Evolutionary conservation across 2,113 vertebrate species (phyloP).

Genomic region (Xyliphius kryptos): DNA sequence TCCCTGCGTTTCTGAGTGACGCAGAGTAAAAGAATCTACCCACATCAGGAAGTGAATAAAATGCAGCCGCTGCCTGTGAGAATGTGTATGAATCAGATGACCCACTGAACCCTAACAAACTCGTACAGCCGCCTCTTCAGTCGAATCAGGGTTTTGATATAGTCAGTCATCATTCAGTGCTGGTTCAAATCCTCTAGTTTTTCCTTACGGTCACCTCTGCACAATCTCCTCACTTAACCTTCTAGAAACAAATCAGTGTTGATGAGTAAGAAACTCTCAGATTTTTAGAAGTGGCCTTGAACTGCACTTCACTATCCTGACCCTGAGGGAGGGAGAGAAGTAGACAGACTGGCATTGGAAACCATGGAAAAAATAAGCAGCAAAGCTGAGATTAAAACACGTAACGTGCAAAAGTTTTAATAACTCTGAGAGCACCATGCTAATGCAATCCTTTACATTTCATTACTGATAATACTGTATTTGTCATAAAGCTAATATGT

Average conservation of each 20-base stretch:
- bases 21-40: constrained; percentile 33
- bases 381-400: no score
- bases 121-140: constrained; percentile 28
- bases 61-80: constrained; percentile 13
- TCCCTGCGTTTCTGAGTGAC: constrained; percentile 24
- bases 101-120: constrained; percentile 35
- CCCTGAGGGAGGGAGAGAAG: neutral
- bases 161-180: constrained; percentile 38
- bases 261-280: constrained; percentile 29
- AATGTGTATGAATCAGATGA: constrained; percentile 40
- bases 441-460: no score
- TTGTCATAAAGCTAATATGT: no score
- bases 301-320: constrained; percentile 19
- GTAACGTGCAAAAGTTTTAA: no score
- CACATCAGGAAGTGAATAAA: constrained; percentile 44
- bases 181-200: constrained; percentile 29
- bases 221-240: constrained; percentile 27
- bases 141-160: constrained; percentile 20
- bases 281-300: constrained; percentile 23
- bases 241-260: constrained; percentile 36
- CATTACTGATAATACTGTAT: no score
- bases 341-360: no score
- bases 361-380: no score
- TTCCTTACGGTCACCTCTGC: constrained; percentile 33
- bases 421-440: no score